Conservation (phyloP, 2,888 invertebrate genomes). For the Hirtodrosophila histrioides region DNA sequence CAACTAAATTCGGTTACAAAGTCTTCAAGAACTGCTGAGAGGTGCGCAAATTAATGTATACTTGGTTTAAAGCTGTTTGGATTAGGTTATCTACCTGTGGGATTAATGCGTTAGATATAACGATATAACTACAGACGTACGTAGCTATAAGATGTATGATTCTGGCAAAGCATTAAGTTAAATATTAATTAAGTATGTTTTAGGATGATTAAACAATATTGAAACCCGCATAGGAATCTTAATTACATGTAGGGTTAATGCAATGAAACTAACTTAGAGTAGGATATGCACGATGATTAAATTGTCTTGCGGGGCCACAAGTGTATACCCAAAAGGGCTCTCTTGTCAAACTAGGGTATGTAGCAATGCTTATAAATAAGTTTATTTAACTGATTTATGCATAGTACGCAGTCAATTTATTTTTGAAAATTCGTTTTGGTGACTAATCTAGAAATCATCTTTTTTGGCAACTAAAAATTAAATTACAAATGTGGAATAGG, state of each 20-base stretch:
- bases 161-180: slow-evolving; percentile 19
- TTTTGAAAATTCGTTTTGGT: slow-evolving; percentile 28
- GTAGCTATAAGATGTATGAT: not conserved
- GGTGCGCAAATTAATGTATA: slow-evolving; percentile 39
- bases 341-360: not conserved
- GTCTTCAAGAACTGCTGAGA: slow-evolving; percentile 2
- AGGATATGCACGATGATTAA: slow-evolving; percentile 64
- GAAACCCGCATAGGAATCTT: not conserved
- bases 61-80: slow-evolving; percentile 39
- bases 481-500: slow-evolving; percentile 28
- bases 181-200: not conserved
- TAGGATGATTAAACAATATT: slow-evolving; percentile 21
- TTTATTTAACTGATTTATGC: slow-evolving; percentile 5
- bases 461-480: slow-evolving; percentile 36
- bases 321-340: too few species aligned
- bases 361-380: slow-evolving; percentile 1
- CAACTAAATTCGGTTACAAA: slow-evolving; percentile 47
- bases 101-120: slow-evolving; percentile 5
- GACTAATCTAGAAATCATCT: slow-evolving; percentile 6
- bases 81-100: not conserved
- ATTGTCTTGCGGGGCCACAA: slow-evolving; percentile 10
- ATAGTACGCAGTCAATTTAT: slow-evolving; percentile 22
- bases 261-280: slow-evolving; percentile 48
- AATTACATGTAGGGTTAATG: slow-evolving; percentile 16
- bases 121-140: too few species aligned